Conservation (phyloP, 2,888 invertebrate genomes). For the Trichopria drosophilae region DNA sequence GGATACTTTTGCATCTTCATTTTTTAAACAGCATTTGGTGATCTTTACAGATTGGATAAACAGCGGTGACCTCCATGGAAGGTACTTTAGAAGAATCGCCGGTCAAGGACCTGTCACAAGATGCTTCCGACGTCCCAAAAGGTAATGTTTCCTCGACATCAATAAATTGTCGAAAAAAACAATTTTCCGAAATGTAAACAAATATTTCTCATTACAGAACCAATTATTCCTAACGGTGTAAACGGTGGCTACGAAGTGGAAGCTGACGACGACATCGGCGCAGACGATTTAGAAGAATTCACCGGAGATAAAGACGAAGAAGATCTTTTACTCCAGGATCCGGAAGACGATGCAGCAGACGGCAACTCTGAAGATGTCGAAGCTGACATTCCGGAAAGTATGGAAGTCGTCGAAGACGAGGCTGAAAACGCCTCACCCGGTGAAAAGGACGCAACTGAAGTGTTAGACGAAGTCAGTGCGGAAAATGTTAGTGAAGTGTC, state of each 20-base stretch:
- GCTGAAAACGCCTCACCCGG: constrained; percentile 37
- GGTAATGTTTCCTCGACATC: constrained; percentile 38
- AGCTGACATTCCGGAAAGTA: no score
- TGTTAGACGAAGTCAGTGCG: constrained; percentile 63
- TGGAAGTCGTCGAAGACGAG: constrained; percentile 37
- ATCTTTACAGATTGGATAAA: constrained; percentile 30
- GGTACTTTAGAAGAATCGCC: constrained; percentile 53
- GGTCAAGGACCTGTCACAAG: constrained; percentile 54
- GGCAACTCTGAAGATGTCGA: constrained; percentile 36
- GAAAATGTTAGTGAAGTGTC: constrained; percentile 58
- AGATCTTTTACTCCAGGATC: constrained; percentile 39
- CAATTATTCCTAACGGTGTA: constrained; percentile 57
- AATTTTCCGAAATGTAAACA: no score
- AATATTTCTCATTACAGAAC: constrained; percentile 50
- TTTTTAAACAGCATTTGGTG: constrained; percentile 6
- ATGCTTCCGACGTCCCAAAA: constrained; percentile 47
- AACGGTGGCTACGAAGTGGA: constrained; percentile 55
- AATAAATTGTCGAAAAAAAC: neutral
- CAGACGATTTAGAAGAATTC: constrained; percentile 29
- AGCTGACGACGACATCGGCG: constrained; percentile 44
- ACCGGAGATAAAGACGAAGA: constrained; percentile 32
- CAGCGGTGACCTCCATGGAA: constrained; percentile 55
- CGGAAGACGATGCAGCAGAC: constrained; percentile 38
- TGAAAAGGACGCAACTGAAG: constrained; percentile 41
- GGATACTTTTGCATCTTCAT: neutral